Evolutionary conservation across 2,113 vertebrate species (phyloP), one percentile per base, ranked within the genome.

Genomic region (Typhlomys cinereus): DNA sequence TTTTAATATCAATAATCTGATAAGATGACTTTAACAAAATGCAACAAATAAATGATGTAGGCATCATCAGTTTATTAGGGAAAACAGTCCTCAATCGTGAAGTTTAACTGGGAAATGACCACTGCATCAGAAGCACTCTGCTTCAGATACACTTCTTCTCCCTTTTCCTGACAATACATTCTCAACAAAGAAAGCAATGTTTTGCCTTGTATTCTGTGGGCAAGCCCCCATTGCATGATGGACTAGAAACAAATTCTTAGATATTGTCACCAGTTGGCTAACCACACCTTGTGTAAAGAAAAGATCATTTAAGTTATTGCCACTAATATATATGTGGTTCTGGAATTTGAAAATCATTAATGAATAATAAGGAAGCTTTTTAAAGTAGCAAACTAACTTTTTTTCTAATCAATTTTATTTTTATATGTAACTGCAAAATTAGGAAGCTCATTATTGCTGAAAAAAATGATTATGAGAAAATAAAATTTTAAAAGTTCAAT

Each of bases 311-410:
- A 92, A 31, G n/a, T 29, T 48, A 87, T 62, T 34, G 34, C 62
- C 67, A 81, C 41, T 73, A 59, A 71, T 90, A 81, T 54, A 90
- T 74, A 59, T 76, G 25, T 89, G 39, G 82, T 91, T 78, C 52
- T 67, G 79, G 91, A 23, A 74, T 76, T 95, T 75, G n/a, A 85
- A 79, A 80, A 89, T 80, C 13, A 70, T 11, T 66, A 25, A 13
- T 89, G 39, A 67, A 52, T 48, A 75, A 54, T 8, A 95, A 39
- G 13, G n/a, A n/a, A 84, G 57, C 18, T 27, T 85, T 95, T 78
- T 73, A 34, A 85, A 85, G 88, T 34, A 82, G 3, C 8, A 18
- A 92, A 73, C 4, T 82, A 11, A 31, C 59, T 48, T 61, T 59
- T 52, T 64, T 52, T 64, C 21, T 83, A 82, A 69, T 46, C n/a